Conservation (phyloP, 2,797 vertebrate genomes). For the Urophycis tenuis region DNA sequence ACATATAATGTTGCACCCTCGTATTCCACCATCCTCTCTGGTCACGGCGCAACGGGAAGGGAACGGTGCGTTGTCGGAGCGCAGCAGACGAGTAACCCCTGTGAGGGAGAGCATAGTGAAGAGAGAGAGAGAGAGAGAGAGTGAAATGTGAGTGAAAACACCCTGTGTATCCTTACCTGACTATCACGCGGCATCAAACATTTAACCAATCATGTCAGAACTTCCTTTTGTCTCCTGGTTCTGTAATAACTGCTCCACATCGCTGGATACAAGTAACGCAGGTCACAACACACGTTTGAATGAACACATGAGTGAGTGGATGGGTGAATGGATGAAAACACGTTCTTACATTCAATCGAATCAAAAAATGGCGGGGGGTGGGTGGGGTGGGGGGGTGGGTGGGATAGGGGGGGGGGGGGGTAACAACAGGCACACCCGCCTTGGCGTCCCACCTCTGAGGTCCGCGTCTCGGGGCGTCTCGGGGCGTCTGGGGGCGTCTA, state of each 20-base stretch:
- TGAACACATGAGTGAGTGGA: background rate
- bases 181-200: background rate
- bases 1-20: background rate
- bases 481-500: too few relatives aligned
- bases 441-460: too few relatives aligned
- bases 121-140: background rate
- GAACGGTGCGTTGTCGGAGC: conserved; percentile 12
- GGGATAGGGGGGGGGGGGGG: too few relatives aligned
- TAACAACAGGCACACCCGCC: too few relatives aligned
- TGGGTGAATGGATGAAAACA: background rate
- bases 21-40: conserved; percentile 12
- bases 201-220: background rate
- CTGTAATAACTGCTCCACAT: background rate
- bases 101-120: background rate
- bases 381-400: too few relatives aligned
- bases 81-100: background rate
- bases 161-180: background rate
- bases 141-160: background rate
- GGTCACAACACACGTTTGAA: background rate
- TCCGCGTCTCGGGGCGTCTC: too few relatives aligned
- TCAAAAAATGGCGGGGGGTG: too few relatives aligned
- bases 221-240: background rate
- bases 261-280: background rate
- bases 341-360: background rate
- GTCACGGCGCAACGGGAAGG: conserved; percentile 2